Percentiles rank a stretch among this genome's conserved stretches.
phyloP scores from a whole-genome alignment of 2,113 vertebrate species.

The Sakesphorus luctuosus region DNA sequence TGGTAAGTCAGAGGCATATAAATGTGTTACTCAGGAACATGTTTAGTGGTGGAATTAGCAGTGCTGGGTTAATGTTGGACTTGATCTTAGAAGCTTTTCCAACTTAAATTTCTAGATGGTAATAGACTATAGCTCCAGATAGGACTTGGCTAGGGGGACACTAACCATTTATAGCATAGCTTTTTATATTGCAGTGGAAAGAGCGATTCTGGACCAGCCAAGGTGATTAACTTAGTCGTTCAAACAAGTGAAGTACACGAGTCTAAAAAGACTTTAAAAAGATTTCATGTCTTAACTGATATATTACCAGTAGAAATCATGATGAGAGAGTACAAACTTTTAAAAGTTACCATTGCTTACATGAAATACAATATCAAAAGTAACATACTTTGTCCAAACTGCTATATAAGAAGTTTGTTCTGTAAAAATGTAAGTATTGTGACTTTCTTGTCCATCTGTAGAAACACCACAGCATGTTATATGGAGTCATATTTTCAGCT shows the following conservation, averaged over 20 bases:
- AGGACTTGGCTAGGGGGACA: neutral
- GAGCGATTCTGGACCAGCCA: neutral
- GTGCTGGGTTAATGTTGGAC: neutral
- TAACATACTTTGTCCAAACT: neutral
- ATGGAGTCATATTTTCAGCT: neutral
- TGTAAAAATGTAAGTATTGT: neutral
- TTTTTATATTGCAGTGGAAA: neutral
- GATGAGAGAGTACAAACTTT: neutral
- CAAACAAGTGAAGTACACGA: neutral
- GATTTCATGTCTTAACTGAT: neutral
- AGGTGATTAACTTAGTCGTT: neutral
- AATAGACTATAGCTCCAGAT: neutral
- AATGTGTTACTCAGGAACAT: neutral
- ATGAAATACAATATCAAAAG: neutral
- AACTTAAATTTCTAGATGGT: neutral
- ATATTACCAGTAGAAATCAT: rapidly evolving
- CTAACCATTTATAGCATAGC: neutral
- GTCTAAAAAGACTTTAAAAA: neutral
- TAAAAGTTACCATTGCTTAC: neutral
- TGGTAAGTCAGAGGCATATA: neutral
- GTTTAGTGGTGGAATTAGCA: neutral
- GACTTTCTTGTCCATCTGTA: neutral
- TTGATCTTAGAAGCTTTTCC: neutral
- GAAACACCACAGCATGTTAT: neutral
- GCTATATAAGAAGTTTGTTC: neutral